These are phyloP conservation scores for Campoletis raptor DNA, from an alignment of 2,888 invertebrate species.

Conservation along the genomic window DNA sequence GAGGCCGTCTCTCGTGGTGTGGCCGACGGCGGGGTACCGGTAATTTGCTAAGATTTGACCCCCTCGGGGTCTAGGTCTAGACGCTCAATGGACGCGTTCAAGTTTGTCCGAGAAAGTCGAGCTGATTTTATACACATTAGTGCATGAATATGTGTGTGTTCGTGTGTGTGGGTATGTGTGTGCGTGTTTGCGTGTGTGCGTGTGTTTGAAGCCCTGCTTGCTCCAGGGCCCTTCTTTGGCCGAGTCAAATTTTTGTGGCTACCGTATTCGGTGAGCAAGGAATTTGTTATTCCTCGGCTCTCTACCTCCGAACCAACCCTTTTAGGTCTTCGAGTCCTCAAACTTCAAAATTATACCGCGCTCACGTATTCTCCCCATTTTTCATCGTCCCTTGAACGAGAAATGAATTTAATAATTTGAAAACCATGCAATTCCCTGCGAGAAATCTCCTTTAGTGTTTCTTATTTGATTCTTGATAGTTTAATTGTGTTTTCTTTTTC, in stretches of 20 bases:
- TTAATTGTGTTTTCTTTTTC: neutral
- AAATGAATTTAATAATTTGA: slow-evolving; percentile 19
- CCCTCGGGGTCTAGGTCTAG: slow-evolving; percentile 79
- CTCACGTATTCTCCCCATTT: slow-evolving; percentile 20
- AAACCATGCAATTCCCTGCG: slow-evolving; percentile 14
- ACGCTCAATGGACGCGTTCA: slow-evolving; percentile 63
- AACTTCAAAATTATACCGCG: slow-evolving; percentile 22
- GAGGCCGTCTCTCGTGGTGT: slow-evolving; percentile 70
- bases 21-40: slow-evolving; percentile 66
- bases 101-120: slow-evolving; percentile 39
- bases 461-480: neutral
- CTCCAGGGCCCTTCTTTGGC: slow-evolving; percentile 57
- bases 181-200: neutral
- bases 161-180: slow-evolving; percentile 7
- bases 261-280: slow-evolving; percentile 70
- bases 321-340: slow-evolving; percentile 15
- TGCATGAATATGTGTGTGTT: slow-evolving; percentile 13
- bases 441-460: neutral
- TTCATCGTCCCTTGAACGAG: slow-evolving; percentile 26
- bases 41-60: slow-evolving; percentile 79
- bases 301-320: slow-evolving; percentile 22
- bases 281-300: slow-evolving; percentile 63
- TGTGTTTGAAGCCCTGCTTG: slow-evolving; percentile 38
- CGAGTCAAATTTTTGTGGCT: slow-evolving; percentile 72
- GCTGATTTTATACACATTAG: slow-evolving; percentile 38